phyloP scores from a whole-genome alignment of 2,888 invertebrate genomes.

The Pachycephus smyrnensis region DNA sequence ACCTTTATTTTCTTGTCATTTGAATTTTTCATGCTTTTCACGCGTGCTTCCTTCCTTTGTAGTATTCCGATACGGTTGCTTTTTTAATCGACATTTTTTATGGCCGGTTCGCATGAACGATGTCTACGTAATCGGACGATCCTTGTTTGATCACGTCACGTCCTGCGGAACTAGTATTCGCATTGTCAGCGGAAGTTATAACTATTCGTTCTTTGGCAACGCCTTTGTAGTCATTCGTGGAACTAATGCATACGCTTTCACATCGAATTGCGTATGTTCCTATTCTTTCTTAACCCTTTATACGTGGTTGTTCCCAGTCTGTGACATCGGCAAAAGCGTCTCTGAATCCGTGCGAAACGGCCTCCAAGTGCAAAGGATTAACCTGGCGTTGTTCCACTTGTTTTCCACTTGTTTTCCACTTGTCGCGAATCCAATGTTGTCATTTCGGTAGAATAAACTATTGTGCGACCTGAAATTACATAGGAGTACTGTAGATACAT shows the following conservation, averaged over 20 bases:
- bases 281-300: background rate
- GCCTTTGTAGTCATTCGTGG: background rate
- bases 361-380: background rate
- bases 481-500: background rate
- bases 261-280: background rate
- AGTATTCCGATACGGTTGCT: too few relatives aligned
- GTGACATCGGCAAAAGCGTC: background rate
- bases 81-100: too few relatives aligned
- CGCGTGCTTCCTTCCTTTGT: background rate
- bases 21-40: background rate
- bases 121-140: background rate
- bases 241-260: background rate
- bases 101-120: background rate
- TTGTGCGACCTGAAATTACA: background rate
- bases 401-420: too few relatives aligned
- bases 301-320: background rate
- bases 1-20: background rate
- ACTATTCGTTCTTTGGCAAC: background rate
- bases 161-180: background rate
- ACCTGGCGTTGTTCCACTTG: background rate
- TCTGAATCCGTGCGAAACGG: background rate
- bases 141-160: background rate
- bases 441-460: background rate
- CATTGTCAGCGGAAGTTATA: background rate
- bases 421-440: background rate